Evolutionary conservation across 2,113 vertebrate genomes (phyloP), one percentile per base, ranked within the genome.

Genomic region (Silurus asotus): DNA sequence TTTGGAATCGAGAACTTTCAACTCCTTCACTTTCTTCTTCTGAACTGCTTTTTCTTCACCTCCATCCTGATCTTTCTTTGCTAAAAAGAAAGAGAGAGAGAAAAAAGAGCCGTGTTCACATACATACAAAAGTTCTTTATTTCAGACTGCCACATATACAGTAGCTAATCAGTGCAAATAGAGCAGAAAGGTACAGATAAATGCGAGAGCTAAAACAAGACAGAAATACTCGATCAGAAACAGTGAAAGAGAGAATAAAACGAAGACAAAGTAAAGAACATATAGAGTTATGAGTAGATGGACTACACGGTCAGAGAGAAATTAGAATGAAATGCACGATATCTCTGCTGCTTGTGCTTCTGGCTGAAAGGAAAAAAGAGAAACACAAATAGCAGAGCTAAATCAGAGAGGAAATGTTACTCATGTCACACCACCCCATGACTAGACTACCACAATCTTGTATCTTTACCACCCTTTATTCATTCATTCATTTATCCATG

Each of bases 21-120:
- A 92, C 91, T 97, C 96, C 90, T 97, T 97, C 62, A 94, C 94
- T 87, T 97, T 97, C 94, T 96, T 97, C 93, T 97, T 97, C 84
- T 94, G 94, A 11, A 78, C 13, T 62, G 89, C 91, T 89, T 96
- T 96, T 84, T 94, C 93, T 15, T 97, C 96, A 49, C 95, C 95
- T 5, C 90, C 93, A 56, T 96, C 96, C 62, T 95, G 93, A 49
- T 96, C 95, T 87, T 96, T 96, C 90, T 97, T 97, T 88, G 92
- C 96, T 96, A 58, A 11, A 75, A 49, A 14, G 17, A 10, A 9
- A 15, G 23, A 14, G 9, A 53, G 1, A 15, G 10, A 56, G 17
- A 76, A n/a, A 65, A 23, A 64, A 56, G 48, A 81, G 17, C 49
- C 53, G 3, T 76, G 48, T 78, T 28, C 8, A 20, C 6, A 1